Base-by-base conservation (phyloP, 2,113 vertebrate species). In the Lutjanus erythropterus region DNA sequence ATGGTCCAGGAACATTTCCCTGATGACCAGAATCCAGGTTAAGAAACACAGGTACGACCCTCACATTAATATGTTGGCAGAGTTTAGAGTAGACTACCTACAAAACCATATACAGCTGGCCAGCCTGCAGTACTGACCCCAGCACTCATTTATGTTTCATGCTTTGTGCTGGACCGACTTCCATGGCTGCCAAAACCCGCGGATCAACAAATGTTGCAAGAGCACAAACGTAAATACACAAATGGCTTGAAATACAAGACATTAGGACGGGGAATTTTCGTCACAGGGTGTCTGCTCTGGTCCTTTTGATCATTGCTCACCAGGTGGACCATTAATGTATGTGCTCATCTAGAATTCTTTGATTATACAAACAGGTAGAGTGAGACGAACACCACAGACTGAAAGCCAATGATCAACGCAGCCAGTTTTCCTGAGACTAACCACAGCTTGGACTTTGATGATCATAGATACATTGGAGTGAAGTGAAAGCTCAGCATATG, bases 141-240 rank as follows among this genome's bases (percentile, higher is more conserved):
- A 27, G 41, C 25, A 25, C 80, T 41, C 70, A 80, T 87, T 67
- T 61, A 87, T 78, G 69, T 77, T 80, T 78, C 29, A 80, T 85
- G 71, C 58, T 67, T 66, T 74, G 50, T 12, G 44, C 49, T 68
- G 37, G 41, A 35, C 73, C 29, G 49, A 37, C 31, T 56, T 50
- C 25, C 33, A 50, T 6, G 1, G 52, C 75, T 21, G 64, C 68
- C 71, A 49, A 29, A 2, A 59, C 41, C 8, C 29, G 42, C n/a
- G 23, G 42, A 42, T 12, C 55, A 52, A 69, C 60, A 67, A 72
- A 49, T 49, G 18, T 42, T 60, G 29, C 71, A 59, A 71, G 52
- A 75, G 15, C 5, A 67, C 72, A 55, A n/a, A 47, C 19, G 55
- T 61, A 9, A 67, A 62, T 1, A 14, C 27, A 44, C 18, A 31